These are phyloP conservation scores for Aptenodytes forsteri DNA, from an alignment of 2,113 vertebrate genomes.

Conservation along the genomic window DNA sequence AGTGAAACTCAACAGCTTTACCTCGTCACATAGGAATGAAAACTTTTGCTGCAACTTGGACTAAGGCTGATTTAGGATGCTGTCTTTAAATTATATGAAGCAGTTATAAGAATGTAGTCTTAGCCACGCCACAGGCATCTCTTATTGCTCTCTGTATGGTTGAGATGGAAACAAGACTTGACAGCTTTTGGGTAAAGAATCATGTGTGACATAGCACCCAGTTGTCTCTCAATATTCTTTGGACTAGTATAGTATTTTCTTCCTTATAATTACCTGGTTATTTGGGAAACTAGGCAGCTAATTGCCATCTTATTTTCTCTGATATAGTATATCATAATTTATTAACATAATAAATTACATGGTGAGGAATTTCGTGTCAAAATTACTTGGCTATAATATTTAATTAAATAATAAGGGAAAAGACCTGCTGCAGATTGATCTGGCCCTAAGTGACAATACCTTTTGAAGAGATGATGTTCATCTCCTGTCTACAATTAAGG, in stretches of 20 bases:
- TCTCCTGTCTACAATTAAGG: neutral
- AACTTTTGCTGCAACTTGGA: neutral
- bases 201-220: rapidly evolving
- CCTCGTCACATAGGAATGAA: neutral
- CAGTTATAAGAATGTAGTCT: neutral
- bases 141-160: neutral
- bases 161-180: neutral
- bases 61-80: neutral
- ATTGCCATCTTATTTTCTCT: neutral
- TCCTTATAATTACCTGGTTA: neutral
- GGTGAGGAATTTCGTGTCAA: neutral
- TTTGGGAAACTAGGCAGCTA: neutral
- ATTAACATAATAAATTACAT: neutral
- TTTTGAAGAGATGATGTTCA: neutral
- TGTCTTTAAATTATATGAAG: neutral
- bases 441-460: neutral
- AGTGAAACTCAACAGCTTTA: neutral
- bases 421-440: neutral
- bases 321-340: neutral
- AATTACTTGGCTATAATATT: neutral
- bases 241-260: neutral
- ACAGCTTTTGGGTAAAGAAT: neutral
- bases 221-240: neutral
- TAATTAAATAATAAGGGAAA: neutral
- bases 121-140: neutral